A percentile compares a stretch with the other conserved stretches of the same genome.
phyloP scores from a whole-genome alignment of 1,140 invertebrate species.

The Cardiocondyla obscurior region DNA sequence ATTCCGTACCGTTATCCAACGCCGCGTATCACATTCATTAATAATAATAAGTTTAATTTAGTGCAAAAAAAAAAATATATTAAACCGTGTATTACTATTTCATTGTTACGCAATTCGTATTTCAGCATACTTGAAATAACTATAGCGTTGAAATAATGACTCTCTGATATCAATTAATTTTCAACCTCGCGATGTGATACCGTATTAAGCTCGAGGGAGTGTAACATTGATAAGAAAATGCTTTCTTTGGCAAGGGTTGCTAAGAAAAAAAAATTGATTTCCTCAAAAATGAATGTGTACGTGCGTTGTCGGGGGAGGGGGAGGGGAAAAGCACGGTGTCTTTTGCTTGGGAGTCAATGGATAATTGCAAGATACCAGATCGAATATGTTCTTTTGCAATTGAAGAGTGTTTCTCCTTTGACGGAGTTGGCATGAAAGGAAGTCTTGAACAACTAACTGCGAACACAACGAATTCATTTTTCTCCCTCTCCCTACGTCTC shows the following conservation, averaged over 20 bases:
- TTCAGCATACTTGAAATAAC: neutral
- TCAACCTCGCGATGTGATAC: neutral
- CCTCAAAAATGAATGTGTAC: neutral
- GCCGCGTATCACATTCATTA: neutral
- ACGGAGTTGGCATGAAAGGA: conserved; percentile 16
- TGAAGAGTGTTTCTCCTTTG: conserved; percentile 34
- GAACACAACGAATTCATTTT: conserved; percentile 36
- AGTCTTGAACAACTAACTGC: conserved; percentile 38
- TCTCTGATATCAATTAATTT: neutral
- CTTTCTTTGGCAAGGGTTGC: neutral
- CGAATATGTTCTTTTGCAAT: conserved; percentile 18
- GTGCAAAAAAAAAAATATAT: neutral
- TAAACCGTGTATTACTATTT: neutral
- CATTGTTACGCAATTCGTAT: neutral
- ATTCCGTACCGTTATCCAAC: neutral
- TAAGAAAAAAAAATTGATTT: conserved; percentile 17
- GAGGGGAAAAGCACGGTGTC: neutral
- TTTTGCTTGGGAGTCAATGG: conserved; percentile 42
- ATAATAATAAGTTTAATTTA: neutral
- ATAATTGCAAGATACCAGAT: conserved; percentile 3
- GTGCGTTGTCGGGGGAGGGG: neutral
- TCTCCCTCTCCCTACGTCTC: neutral
- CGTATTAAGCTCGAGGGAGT: neutral
- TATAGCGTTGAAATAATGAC: neutral
- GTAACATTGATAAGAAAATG: conserved; percentile 11